Percentiles rank a stretch among this genome's conserved stretches.
These are phyloP conservation scores for Macrosoma leucophasiata DNA, from an alignment of 2,888 invertebrate species.

Conservation along the genomic window DNA sequence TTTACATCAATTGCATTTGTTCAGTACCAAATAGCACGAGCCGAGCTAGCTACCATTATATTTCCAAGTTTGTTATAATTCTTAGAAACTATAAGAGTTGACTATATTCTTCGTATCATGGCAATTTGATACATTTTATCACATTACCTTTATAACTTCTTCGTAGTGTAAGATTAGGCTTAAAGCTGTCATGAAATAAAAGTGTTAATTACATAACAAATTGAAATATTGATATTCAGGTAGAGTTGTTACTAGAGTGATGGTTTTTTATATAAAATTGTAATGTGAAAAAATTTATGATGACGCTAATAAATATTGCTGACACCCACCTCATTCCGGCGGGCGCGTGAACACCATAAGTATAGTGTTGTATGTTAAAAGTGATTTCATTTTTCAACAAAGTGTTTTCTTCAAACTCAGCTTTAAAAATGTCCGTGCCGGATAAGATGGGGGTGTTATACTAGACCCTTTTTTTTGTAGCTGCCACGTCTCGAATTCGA, in stretches of 20 bases:
- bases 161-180: slow-evolving; percentile 66
- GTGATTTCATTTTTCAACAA: slow-evolving; percentile 8
- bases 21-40: slow-evolving; percentile 66
- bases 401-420: slow-evolving; percentile 33
- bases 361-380: slow-evolving; percentile 30
- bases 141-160: slow-evolving; percentile 59
- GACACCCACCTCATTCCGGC: slow-evolving; percentile 46
- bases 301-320: no score
- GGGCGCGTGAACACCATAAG: slow-evolving; percentile 45
- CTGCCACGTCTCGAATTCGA: slow-evolving; percentile 59
- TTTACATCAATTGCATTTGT: slow-evolving; percentile 69
- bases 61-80: slow-evolving; percentile 48
- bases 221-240: slow-evolving; percentile 62
- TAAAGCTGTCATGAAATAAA: slow-evolving; percentile 64
- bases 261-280: slow-evolving; percentile 67
- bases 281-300: slow-evolving; percentile 44
- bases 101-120: slow-evolving; percentile 30
- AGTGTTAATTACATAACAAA: slow-evolving; percentile 59
- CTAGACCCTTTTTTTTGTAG: slow-evolving; percentile 53
- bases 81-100: slow-evolving; percentile 38
- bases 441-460: slow-evolving; percentile 44
- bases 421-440: slow-evolving; percentile 43
- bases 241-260: slow-evolving; percentile 74
- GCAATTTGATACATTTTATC: slow-evolving; percentile 35
- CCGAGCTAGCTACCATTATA: slow-evolving; percentile 56